A percentile compares a stretch with the other conserved stretches of the same genome.
These are phyloP conservation scores for Nerophis ophidion DNA, from an alignment of 2,113 vertebrate species.

Conservation along the genomic window DNA sequence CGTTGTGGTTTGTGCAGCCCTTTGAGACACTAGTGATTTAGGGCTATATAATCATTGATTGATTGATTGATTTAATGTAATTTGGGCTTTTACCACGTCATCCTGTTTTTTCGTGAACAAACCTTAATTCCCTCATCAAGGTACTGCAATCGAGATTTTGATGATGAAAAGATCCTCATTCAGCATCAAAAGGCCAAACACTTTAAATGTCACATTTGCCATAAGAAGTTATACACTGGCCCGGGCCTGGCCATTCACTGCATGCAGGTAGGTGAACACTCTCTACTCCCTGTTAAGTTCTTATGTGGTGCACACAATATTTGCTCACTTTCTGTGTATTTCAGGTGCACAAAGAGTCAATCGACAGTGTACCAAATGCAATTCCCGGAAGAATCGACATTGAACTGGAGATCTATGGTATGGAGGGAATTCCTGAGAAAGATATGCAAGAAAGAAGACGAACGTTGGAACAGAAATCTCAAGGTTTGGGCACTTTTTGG, in stretches of 20 bases:
- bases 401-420: constrained; percentile 97
- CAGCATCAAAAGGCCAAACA: constrained; percentile 99
- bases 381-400: constrained; percentile 97
- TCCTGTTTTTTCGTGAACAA: background rate
- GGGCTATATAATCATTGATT: too few relatives aligned
- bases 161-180: constrained; percentile 98
- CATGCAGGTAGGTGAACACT: constrained; percentile 82
- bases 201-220: constrained; percentile 99
- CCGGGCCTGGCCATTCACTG: constrained; percentile 97
- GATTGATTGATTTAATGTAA: too few relatives aligned
- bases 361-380: constrained; percentile 96
- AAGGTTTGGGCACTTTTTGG: constrained; percentile 70
- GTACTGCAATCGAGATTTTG: constrained; percentile 98
- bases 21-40: too few relatives aligned
- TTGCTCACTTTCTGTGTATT: constrained; percentile 13
- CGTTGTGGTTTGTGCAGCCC: too few relatives aligned
- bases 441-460: constrained; percentile 95
- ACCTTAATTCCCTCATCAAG: constrained; percentile 77
- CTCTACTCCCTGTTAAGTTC: background rate
- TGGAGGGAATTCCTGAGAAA: constrained; percentile 99
- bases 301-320: background rate
- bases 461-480: constrained; percentile 94
- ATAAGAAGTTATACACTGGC: constrained; percentile 96
- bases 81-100: background rate
- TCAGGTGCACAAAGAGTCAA: constrained; percentile 98